A percentile compares a stretch with the other conserved stretches of the same genome.
phyloP scores from a whole-genome alignment of 1,140 invertebrate genomes.

The Heliconius congener region DNA sequence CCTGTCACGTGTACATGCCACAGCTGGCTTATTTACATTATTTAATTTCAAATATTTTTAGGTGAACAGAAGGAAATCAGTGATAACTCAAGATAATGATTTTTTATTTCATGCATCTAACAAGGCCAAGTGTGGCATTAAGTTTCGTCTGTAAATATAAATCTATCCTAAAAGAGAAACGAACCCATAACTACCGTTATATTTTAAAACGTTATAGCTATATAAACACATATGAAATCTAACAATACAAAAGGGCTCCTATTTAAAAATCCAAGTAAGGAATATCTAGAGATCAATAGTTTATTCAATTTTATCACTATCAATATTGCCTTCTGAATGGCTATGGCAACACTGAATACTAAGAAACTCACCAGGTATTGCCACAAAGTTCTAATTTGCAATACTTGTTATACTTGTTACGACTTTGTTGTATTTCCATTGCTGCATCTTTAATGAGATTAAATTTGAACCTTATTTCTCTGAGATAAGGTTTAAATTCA shows the following conservation, averaged over 20 bases:
- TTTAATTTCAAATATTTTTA: no score
- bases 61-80: no score
- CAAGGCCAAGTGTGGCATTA: no score
- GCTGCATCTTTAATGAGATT: neutral
- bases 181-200: no score
- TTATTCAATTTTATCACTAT: slow-evolving; percentile 70
- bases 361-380: slow-evolving; percentile 52
- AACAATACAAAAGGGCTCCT: neutral
- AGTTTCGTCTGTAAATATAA: no score
- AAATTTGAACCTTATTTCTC: slow-evolving; percentile 22
- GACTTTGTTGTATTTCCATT: slow-evolving; percentile 44
- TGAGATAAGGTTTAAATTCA: slow-evolving; percentile 19
- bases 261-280: slow-evolving; percentile 64
- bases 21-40: no score
- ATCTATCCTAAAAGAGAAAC: no score
- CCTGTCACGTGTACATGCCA: no score
- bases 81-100: no score
- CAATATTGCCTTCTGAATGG: slow-evolving; percentile 60
- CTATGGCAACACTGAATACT: slow-evolving; percentile 63
- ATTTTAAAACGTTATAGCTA: no score
- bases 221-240: no score
- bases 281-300: slow-evolving; percentile 59
- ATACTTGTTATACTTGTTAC: slow-evolving; percentile 48
- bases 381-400: slow-evolving; percentile 62
- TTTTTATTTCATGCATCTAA: no score